Evolutionary conservation across 2,888 invertebrate genomes (phyloP).

Genomic region (Schrankia costaestrigalis): DNA sequence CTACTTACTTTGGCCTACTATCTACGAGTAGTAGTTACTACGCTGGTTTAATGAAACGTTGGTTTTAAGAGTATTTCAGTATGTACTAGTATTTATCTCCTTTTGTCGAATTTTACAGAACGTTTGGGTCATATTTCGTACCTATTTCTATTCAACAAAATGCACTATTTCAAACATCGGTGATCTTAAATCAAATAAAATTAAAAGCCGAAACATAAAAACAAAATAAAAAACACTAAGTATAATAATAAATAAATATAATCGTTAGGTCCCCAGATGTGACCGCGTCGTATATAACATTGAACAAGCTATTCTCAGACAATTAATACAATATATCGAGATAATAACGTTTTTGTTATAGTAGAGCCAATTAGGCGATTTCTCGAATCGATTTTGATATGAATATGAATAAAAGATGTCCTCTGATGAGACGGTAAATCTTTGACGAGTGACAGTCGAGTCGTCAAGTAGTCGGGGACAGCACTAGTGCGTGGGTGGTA

Average conservation of each 20-base stretch:
- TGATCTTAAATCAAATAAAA: too few species aligned
- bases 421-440: conserved; percentile 52
- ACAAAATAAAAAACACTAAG: conserved; percentile 25
- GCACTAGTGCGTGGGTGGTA: too few species aligned
- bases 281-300: conserved; percentile 11
- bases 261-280: conserved; percentile 26
- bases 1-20: too few species aligned
- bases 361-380: conserved; percentile 45
- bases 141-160: too few species aligned
- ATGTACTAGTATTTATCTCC: too few species aligned
- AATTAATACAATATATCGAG: conserved; percentile 37
- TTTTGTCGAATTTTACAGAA: too few species aligned
- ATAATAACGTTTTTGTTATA: conserved; percentile 40
- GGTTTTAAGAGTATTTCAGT: too few species aligned
- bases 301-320: conserved; percentile 17
- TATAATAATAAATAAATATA: conserved; percentile 22
- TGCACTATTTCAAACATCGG: too few species aligned
- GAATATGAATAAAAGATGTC: conserved; percentile 62
- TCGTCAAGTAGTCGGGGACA: conserved; percentile 27
- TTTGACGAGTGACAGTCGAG: conserved; percentile 42
- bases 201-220: too few species aligned
- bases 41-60: too few species aligned
- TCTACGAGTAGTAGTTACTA: too few species aligned
- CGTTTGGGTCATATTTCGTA: too few species aligned
- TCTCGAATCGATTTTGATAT: conserved; percentile 36